These are phyloP conservation scores for Cepaea hortensis DNA, from an alignment of 2,888 invertebrate species.

Conservation along the genomic window DNA sequence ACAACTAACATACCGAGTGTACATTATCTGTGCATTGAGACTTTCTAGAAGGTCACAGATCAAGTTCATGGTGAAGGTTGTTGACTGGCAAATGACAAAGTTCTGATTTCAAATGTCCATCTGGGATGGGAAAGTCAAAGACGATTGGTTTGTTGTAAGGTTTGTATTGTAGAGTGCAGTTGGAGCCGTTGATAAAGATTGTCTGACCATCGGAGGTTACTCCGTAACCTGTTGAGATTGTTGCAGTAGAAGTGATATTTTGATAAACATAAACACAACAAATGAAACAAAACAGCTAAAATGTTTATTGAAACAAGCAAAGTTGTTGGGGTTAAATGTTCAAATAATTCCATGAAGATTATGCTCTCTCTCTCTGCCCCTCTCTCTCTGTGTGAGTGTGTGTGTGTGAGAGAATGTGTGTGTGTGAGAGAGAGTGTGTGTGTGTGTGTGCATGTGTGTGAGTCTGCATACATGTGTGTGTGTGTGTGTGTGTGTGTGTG, in stretches of 20 bases:
- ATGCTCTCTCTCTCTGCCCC: too few relatives aligned
- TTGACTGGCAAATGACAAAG: slow-evolving; percentile 49
- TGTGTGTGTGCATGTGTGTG: too few relatives aligned
- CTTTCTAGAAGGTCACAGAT: too few relatives aligned
- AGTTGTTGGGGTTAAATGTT: too few relatives aligned
- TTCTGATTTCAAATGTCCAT: slow-evolving; percentile 66
- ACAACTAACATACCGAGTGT: too few relatives aligned
- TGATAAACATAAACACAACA: not conserved
- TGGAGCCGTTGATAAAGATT: slow-evolving; percentile 89
- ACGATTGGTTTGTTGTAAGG: slow-evolving; percentile 87
- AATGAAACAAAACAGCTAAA: not conserved
- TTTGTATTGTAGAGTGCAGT: slow-evolving; percentile 87
- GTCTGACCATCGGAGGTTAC: slow-evolving; percentile 88
- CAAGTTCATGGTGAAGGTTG: slow-evolving; percentile 24
- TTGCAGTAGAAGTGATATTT: not conserved
- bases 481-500: too few relatives aligned
- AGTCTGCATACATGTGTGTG: too few relatives aligned
- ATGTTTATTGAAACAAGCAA: not conserved
- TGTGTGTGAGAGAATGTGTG: too few relatives aligned
- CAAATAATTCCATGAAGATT: too few relatives aligned
- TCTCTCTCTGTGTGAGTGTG: too few relatives aligned
- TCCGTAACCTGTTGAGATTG: slow-evolving; percentile 82
- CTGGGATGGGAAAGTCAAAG: slow-evolving; percentile 82
- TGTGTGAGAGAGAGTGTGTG: too few relatives aligned
- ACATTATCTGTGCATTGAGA: too few relatives aligned